phyloP scores from a whole-genome alignment of 2,888 invertebrate species.

The Punctoribates punctum region DNA sequence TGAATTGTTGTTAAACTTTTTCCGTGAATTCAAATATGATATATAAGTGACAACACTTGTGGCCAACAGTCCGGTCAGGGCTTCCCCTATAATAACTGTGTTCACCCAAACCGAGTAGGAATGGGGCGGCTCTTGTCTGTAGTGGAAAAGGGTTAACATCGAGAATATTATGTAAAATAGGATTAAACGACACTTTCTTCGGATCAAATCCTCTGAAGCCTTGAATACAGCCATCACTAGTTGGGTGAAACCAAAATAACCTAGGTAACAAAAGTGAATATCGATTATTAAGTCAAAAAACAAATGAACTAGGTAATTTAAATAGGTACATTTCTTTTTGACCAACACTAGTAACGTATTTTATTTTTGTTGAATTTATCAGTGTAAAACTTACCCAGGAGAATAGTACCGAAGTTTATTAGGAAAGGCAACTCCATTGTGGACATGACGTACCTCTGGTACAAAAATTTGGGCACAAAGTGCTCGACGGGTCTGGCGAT shows the following conservation, averaged over 20 bases:
- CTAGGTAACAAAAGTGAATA: not conserved
- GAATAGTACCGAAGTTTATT: not conserved
- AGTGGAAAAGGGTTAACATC: not conserved
- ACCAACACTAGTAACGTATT: not conserved
- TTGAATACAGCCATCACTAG: not conserved
- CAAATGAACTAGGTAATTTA: not conserved
- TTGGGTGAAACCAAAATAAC: not conserved
- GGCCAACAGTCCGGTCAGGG: not conserved
- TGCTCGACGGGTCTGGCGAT: conserved; percentile 13
- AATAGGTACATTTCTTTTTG: no score
- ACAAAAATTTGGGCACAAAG: not conserved
- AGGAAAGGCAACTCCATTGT: conserved; percentile 9
- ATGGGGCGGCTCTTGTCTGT: conserved; percentile 17
- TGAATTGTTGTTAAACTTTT: not conserved
- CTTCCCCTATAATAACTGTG: not conserved
- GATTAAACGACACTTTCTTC: not conserved
- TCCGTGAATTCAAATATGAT: not conserved
- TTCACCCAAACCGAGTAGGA: not conserved
- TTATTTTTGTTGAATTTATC: not conserved
- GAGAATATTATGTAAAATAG: not conserved
- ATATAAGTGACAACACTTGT: not conserved
- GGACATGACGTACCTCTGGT: not conserved
- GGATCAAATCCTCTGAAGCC: not conserved
- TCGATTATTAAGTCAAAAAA: not conserved
- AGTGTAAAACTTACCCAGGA: not conserved